Conservation (phyloP, 2,888 invertebrate genomes). For the Pantelozetes paolii region DNA sequence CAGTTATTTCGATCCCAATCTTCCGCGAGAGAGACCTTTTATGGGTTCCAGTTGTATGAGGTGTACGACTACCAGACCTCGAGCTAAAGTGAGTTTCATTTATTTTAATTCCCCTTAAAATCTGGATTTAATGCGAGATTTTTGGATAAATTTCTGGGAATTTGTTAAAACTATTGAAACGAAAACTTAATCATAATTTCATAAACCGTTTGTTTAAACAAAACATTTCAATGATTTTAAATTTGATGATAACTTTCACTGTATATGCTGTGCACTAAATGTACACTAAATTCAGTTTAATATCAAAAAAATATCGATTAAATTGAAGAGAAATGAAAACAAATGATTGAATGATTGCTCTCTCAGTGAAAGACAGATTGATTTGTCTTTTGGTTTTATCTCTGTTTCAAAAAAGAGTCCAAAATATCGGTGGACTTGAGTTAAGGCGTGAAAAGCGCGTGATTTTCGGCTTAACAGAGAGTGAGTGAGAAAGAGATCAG, state of each 20-base stretch:
- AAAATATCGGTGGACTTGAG: neutral
- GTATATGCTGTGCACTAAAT: neutral
- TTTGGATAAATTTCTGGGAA: no score
- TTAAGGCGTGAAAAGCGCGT: neutral
- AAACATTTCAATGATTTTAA: no score
- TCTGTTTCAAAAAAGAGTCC: neutral
- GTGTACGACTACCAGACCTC: neutral
- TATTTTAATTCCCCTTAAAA: neutral
- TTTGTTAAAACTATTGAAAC: no score
- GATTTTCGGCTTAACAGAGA: neutral
- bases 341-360: neutral
- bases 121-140: no score
- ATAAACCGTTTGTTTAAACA: no score
- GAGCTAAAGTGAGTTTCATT: neutral
- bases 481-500: neutral
- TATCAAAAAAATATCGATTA: neutral
- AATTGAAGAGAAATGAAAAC: neutral
- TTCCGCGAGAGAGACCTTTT: slow-evolving; percentile 22
- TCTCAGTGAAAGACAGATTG: neutral
- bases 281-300: neutral
- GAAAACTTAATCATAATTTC: no score
- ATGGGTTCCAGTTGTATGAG: neutral
- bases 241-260: neutral
- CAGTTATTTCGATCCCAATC: slow-evolving; percentile 8
- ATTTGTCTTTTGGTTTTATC: neutral